Base-by-base conservation (phyloP, 2,888 invertebrate genomes). In the Isoperla grammatica region DNA sequence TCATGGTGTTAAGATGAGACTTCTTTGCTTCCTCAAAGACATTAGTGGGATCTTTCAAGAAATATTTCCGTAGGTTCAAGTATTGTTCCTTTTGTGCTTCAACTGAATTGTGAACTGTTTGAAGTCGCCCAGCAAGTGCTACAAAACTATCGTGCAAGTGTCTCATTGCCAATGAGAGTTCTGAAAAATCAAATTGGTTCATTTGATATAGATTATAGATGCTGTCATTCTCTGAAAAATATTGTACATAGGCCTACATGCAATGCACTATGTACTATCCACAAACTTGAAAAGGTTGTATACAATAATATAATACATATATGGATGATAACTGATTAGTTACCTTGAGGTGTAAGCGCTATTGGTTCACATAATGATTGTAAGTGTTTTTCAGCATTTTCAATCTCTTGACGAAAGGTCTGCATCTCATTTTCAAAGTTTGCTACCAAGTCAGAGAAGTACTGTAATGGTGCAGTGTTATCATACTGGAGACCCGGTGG, bases 121-220 rank as follows among this genome's bases (percentile, higher is more conserved):
- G 91, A 39, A 94, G 75, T 40, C 90, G 84, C 0, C 91, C 93
- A n/a, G 94, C 94, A 60, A 95, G 74, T 0, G 90, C 89, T 35
- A 95, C 86, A 68, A 94, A 84, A 2, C 90, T 88, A 71, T 91
- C 91, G 72, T 94, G 90, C 68, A 94, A 82, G 69, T 90, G 84
- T 35, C 84, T 82, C 75, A 95, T 85, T 15, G 91, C 87, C 57
- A 85, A 76, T 9, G 88, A 84, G 62, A 94, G 72, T 74, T 94
- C 93, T 88, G 74, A 5, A 56, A 43, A 20, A 29, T 29, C 8
- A 29, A 29, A 29, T n/a, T n/a, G n/a, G n/a, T n/a, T 12, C 39
- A 39, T 39, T 11, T 11, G 39, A 39, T 11, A 39, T 11, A 39
- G 39, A 39, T 39, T 39, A 39, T 11, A 39, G 39, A 11, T 39